phyloP scores from a whole-genome alignment of 1,140 invertebrate species.

The Eriocheir sinensis region DNA sequence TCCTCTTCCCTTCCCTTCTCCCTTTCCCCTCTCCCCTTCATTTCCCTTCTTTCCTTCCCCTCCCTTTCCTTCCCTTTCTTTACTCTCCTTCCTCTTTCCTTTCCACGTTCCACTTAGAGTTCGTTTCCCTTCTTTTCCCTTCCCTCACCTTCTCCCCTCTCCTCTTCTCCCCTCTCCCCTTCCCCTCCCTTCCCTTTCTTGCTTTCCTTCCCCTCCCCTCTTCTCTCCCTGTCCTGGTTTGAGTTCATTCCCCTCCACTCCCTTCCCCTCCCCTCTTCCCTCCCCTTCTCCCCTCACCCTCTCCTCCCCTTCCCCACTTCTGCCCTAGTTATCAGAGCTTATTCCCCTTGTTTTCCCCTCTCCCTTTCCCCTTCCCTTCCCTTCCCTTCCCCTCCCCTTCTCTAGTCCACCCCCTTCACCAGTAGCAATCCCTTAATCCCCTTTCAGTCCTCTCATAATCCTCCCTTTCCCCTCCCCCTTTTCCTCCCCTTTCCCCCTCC shows the following conservation, averaged over 20 bases:
- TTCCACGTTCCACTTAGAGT: neutral
- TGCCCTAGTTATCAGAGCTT: neutral
- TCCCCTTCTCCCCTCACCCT: neutral
- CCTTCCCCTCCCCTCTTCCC: neutral
- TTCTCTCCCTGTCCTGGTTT: neutral
- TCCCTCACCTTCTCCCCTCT: too few species aligned
- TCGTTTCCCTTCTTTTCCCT: too few species aligned
- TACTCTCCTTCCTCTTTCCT: neutral
- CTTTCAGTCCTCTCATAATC: neutral
- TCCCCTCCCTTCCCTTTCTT: neutral
- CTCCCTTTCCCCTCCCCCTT: neutral
- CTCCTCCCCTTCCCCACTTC: neutral
- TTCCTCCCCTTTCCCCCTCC: too few species aligned
- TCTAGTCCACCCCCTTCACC: neutral
- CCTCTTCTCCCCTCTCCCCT: neutral
- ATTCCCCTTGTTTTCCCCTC: neutral
- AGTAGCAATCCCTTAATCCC: neutral
- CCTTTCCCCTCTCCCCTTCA: neutral
- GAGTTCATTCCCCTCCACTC: neutral
- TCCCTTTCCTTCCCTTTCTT: neutral
- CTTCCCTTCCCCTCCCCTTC: conserved; percentile 39
- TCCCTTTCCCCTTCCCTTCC: conserved; percentile 45
- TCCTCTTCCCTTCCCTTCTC: neutral
- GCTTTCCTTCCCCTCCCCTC: neutral
- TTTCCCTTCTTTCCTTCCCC: conserved; percentile 1